A percentile compares a stretch with the other conserved stretches of the same genome.
Conservation (phyloP, 2,797 vertebrate species). For the Perodicticus potto region DNA sequence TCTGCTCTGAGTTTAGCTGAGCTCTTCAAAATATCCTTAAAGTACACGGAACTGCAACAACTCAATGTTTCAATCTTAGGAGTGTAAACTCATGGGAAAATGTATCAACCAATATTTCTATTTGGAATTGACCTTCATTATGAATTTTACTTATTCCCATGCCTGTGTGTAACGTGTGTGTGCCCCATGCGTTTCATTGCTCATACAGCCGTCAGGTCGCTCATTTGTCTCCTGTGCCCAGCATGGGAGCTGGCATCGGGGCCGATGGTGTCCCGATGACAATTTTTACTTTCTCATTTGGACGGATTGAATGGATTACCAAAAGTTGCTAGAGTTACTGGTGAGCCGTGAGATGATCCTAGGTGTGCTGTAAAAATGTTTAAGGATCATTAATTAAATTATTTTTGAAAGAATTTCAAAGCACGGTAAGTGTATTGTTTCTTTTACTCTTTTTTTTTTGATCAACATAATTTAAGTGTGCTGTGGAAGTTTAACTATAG, state of each 20-base stretch:
- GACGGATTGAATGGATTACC: not conserved
- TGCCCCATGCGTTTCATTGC: not conserved
- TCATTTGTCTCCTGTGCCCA: not conserved
- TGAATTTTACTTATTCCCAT: conserved; percentile 1
- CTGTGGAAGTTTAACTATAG: no score
- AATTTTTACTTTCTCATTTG: not conserved
- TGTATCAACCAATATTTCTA: conserved; percentile 30
- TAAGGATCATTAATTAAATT: no score
- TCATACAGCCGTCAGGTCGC: not conserved
- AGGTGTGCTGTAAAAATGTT: no score
- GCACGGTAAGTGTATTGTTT: no score
- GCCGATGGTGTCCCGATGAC: not conserved
- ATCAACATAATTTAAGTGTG: no score
- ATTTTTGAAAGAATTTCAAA: no score
- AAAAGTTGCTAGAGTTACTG: not conserved
- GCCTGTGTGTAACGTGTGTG: not conserved
- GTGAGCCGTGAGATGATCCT: no score
- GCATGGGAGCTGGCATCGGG: not conserved
- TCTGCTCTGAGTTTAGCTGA: conserved; percentile 31
- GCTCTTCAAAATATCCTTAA: not conserved
- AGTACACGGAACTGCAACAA: not conserved
- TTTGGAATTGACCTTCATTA: not conserved
- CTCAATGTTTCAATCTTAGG: conserved; percentile 1
- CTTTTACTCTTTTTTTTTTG: no score
- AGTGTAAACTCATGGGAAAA: conserved; percentile 39